Conservation (phyloP, 2,888 invertebrate species). For the Plebejus argus region DNA sequence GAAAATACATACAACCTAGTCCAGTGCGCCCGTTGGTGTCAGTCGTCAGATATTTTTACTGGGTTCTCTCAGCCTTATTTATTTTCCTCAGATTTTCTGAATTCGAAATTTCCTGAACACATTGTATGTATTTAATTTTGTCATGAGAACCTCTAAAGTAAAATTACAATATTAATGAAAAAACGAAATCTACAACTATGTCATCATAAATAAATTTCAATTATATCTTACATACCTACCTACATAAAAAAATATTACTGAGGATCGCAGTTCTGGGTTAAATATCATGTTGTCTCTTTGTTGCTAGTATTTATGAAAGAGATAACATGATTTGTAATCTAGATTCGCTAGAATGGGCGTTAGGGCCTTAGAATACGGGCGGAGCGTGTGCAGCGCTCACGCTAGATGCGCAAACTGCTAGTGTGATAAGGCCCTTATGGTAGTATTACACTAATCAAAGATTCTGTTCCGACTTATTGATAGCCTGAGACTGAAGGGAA, state of each 20-base stretch:
- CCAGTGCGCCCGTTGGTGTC: not conserved
- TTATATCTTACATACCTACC: not conserved
- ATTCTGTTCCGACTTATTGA: not conserved
- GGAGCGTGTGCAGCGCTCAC: no score
- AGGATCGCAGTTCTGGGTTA: not conserved
- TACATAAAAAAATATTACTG: not conserved
- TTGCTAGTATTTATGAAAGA: not conserved
- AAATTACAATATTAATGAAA: conserved; percentile 22
- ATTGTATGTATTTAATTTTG: not conserved
- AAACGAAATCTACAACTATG: not conserved
- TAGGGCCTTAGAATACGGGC: not conserved
- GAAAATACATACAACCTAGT: not conserved
- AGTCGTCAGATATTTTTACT: not conserved
- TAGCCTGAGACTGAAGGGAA: not conserved
- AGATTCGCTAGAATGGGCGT: not conserved
- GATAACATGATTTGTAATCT: not conserved
- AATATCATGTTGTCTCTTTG: not conserved
- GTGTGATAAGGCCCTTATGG: not conserved
- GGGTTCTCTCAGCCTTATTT: not conserved
- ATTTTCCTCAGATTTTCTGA: no score
- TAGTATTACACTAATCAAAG: not conserved
- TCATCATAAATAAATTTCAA: conserved; percentile 26
- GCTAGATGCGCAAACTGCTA: not conserved
- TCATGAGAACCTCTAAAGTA: not conserved
- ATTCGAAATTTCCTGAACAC: not conserved